Evolutionary conservation across 1,140 invertebrate species (phyloP), one percentile per base, ranked within the genome.

Genomic region (Zaprionus africanus): DNA sequence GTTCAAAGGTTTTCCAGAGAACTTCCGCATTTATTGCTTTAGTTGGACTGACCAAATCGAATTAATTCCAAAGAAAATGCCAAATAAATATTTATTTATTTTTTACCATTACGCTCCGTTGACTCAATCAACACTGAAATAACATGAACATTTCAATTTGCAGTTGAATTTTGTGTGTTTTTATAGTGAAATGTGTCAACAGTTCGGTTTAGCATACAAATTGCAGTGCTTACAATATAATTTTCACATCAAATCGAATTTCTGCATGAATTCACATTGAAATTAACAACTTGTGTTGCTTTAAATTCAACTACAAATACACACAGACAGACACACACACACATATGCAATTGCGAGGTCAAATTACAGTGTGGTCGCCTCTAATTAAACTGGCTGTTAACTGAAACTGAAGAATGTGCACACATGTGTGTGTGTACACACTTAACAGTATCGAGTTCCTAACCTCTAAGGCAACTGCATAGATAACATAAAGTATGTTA

Each of bases 141-240:
- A n/a, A n/a, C 6, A 46, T 46, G 41, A 46, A 46, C 2, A 46
- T 46, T 51, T 51, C 22, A 22, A 51, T 51, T 51, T 51, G 17
- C 43, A 7, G 7, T 49, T 12, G 19, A 5, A 22, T 51, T 51
- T 12, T 22, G 3, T 51, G 46, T 51, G 46, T 51, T 51, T 51
- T 51, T 24, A n/a, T 46, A 22, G 46, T 24, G 11, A 24, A 5
- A 51, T 51, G 46, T 51, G 46, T 51, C 46, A 24, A 51, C 19
- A 51, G 46, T 51, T 51, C n/a, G 19, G 11, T 51, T 51, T 51
- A 24, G 46, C 46, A 51, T 51, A 51, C 46, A 51, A 51, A 51
- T 51, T 51, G 19, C 46, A 13, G 12, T 24, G 19, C 46, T 51
- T 51, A 51, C 46, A 24, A 24, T 46, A 46, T 46, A 46, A 46